Evolutionary conservation across 2,797 vertebrate species (phyloP).

Genomic region (Yasuhikotakia modesta): DNA sequence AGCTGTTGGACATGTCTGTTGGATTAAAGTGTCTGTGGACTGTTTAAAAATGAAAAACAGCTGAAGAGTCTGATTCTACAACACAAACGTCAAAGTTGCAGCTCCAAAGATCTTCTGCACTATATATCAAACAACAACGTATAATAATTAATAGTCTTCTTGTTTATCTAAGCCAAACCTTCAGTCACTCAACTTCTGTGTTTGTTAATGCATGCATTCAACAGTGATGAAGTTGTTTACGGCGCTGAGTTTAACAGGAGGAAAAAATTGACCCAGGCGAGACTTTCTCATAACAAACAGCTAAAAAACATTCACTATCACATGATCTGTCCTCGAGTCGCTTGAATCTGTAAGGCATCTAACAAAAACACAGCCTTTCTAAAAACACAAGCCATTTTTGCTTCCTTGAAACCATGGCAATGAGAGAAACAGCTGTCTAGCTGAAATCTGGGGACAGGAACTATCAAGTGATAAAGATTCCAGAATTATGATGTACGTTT

Average conservation of each 20-base stretch:
- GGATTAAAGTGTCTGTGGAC: constrained; percentile 43
- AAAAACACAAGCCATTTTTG: background rate
- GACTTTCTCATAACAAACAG: background rate
- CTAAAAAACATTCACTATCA: background rate
- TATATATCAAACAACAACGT: background rate
- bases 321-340: background rate
- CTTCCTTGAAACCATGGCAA: constrained; percentile 76
- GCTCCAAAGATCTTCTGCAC: constrained; percentile 14
- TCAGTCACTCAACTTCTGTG: background rate
- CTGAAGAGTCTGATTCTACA: constrained; percentile 49
- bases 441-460: constrained; percentile 51
- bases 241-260: background rate
- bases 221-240: background rate
- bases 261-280: background rate
- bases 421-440: constrained; percentile 74
- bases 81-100: constrained; percentile 33
- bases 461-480: background rate
- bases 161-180: constrained; percentile 4
- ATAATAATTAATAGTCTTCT: background rate
- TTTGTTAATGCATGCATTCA: background rate
- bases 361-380: constrained; percentile 20
- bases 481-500: background rate
- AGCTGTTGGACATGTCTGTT: constrained; percentile 9
- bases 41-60: constrained; percentile 46
- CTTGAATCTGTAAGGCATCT: constrained; percentile 4